Percentiles rank a stretch among this genome's conserved stretches.
Evolutionary conservation across 2,888 invertebrate genomes (phyloP).

Genomic region (Linnaemya vulpina): DNA sequence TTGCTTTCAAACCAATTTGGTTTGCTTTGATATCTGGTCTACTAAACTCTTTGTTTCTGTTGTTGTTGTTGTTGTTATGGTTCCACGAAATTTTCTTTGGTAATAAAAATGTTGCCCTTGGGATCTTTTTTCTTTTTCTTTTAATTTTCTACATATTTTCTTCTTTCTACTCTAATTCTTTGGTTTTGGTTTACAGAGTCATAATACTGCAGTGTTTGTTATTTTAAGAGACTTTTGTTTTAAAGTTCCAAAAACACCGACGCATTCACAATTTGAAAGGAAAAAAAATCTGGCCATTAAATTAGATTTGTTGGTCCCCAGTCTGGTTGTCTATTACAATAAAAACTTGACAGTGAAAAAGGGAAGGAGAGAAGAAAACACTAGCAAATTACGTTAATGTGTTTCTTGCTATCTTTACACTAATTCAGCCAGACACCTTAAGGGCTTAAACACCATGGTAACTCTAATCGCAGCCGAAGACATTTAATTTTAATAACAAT

Average conservation of each 20-base stretch:
- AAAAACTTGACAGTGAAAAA: background rate
- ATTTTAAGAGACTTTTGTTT: slow-evolving; percentile 46
- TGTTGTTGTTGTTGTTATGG: slow-evolving; percentile 36
- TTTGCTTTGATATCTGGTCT: slow-evolving; percentile 15
- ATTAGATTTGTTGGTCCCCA: slow-evolving; percentile 70
- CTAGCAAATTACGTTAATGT: slow-evolving; percentile 63
- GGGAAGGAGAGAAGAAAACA: background rate
- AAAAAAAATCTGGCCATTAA: slow-evolving; percentile 64
- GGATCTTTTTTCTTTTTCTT: too few species aligned
- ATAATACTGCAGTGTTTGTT: slow-evolving; percentile 50
- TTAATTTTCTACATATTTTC: slow-evolving; percentile 5
- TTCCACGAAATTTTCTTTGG: slow-evolving; percentile 61
- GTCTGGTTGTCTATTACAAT: slow-evolving; percentile 52
- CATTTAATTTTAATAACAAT: slow-evolving; percentile 52
- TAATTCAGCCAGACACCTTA: slow-evolving; percentile 41
- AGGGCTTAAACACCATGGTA: slow-evolving; percentile 32
- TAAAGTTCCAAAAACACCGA: slow-evolving; percentile 34
- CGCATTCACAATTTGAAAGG: background rate
- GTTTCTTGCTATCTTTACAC: slow-evolving; percentile 39
- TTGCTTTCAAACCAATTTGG: slow-evolving; percentile 15
- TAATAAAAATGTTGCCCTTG: slow-evolving; percentile 66
- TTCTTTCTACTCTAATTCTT: slow-evolving; percentile 38
- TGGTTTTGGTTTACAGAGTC: slow-evolving; percentile 7
- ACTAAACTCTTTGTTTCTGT: background rate
- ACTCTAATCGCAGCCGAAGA: slow-evolving; percentile 28